Percentiles rank a stretch among this genome's conserved stretches.
These are phyloP conservation scores for Callocephalon fimbriatum DNA, from an alignment of 2,113 vertebrate genomes.

Conservation along the genomic window DNA sequence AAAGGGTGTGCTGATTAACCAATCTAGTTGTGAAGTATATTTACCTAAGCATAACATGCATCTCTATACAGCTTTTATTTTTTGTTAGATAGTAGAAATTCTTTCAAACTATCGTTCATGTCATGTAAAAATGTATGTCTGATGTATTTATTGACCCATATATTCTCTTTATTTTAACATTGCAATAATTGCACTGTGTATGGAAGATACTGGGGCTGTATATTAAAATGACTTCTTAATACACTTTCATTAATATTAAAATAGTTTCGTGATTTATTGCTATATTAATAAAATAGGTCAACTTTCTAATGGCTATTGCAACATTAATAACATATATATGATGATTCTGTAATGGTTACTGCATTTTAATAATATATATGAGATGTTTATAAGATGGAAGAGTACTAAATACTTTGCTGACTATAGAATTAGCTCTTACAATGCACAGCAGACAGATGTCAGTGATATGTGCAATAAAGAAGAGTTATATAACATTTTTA, in stretches of 20 bases:
- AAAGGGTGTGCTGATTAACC: neutral
- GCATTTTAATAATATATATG: conserved; percentile 57
- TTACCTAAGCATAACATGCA: neutral
- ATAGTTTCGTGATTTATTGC: conserved; percentile 31
- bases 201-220: neutral
- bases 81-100: neutral
- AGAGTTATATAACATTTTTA: neutral
- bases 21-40: neutral
- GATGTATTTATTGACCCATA: neutral
- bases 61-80: neutral
- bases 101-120: neutral
- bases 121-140: neutral
- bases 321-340: conserved; percentile 59
- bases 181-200: neutral
- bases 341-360: conserved; percentile 23
- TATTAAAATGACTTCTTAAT: conserved; percentile 20
- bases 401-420: neutral
- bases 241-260: conserved; percentile 64
- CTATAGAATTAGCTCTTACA: conserved; percentile 16
- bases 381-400: conserved; percentile 18
- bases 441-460: neutral
- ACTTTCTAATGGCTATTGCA: neutral
- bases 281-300: too few species aligned
- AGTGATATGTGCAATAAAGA: neutral
- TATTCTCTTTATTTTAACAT: conserved; percentile 31